Base-by-base conservation (phyloP, 2,797 vertebrate species). In the Leucoraja ocellata region DNA sequence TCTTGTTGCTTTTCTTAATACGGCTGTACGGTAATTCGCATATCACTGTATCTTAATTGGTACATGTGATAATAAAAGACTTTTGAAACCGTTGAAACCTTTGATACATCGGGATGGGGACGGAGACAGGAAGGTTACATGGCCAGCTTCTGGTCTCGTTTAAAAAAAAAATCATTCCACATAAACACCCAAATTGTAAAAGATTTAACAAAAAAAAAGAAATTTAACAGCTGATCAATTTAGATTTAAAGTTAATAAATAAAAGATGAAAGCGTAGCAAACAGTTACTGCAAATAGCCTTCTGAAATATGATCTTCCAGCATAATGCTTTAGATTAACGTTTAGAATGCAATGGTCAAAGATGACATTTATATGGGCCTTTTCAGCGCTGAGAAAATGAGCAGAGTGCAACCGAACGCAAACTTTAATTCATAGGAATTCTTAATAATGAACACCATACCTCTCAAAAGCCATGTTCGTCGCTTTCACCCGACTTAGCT, bases 401-500 rank as follows among this genome's bases (percentile, higher is more conserved):
- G n/a, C 5, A 93, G 21, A 36, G 28, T 65, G 68, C 5, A 36
- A 61, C 3, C 54, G 28, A 93, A 93, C 1, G 61, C 21, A 54
- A 5, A 93, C 58, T 79, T 74, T 58, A 93, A 16, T 23, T 71
- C 11, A 8, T 32, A 46, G 10, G 16, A 11, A 74, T 13, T 13
- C 28, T 46, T 76, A 32, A 91, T 39, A 91, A 73, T 88, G 36
- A 91, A 93, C 13, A 39, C 18, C 32, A 73, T 95, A 99, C 99
- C 98, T 99, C 95, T 99, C 99, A 58, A 98, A 97, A 94, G 96
- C 95, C 93, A 98, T 97, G 95, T 98, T 98, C 76, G 96, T 65
- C 65, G 98, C 97, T 94, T 99, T 99, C 95, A 98, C 96, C 93
- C 96, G 97, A 74, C 98, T 96, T 93, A 99, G 96, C 94, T 99